phyloP scores from a whole-genome alignment of 37 sponge, comb jelly and placozoan species.

The Hexactinellida sp. region DNA sequence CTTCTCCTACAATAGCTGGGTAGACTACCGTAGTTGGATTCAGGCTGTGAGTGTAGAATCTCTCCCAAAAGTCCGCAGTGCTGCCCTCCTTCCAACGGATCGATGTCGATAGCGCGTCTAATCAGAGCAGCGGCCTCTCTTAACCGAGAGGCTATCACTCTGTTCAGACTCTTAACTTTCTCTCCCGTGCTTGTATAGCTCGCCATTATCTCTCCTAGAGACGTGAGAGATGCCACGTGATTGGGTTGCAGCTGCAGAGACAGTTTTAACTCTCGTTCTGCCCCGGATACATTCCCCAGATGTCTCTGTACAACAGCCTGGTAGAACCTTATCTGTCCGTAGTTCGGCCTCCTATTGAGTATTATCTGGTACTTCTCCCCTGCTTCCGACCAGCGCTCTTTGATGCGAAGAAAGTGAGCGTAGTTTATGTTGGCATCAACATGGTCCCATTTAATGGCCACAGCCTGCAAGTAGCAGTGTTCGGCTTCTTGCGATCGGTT shows the following conservation, averaged over 20 bases:
- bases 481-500: constrained; percentile 53
- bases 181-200: background rate
- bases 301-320: constrained; percentile 30
- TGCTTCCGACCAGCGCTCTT: constrained; percentile 60
- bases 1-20: background rate
- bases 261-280: background rate
- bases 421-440: constrained; percentile 50
- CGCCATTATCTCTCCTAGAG: background rate
- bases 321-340: constrained; percentile 26
- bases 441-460: constrained; percentile 44
- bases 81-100: background rate
- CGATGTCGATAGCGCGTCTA: background rate
- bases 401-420: constrained; percentile 53
- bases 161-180: background rate
- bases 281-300: constrained; percentile 18
- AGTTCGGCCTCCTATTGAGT: constrained; percentile 27
- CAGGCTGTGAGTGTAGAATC: background rate
- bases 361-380: constrained; percentile 27
- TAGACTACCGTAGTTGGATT: background rate
- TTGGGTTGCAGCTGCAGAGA: background rate
- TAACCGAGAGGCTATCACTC: background rate
- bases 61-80: background rate
- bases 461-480: constrained; percentile 38
- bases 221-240: background rate
- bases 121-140: background rate